Base-by-base conservation (phyloP, 2,888 invertebrate genomes). In the Andrena dorsata region DNA sequence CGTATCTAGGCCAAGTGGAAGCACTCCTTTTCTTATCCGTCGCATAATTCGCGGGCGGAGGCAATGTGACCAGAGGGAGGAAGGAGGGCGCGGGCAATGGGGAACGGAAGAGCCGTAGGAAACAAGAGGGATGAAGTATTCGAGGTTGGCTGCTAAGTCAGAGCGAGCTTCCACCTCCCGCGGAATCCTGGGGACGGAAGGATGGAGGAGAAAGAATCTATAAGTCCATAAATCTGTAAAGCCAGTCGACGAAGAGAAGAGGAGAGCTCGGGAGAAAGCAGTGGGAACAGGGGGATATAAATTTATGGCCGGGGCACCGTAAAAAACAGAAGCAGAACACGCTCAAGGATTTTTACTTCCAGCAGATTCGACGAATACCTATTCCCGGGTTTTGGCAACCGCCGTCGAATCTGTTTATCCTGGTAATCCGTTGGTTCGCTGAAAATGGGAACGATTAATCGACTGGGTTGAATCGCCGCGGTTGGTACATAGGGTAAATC, bases 181-280 rank as follows among this genome's bases (percentile, higher is more conserved):
- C 65, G 70, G 66, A 73, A 74, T 86, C 61, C 79, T 28, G 63
- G 64, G 68, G 69, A 69, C 32, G 77, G 76, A 71, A 47, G 53
- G 75, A 80, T 79, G 86, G 85, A 87, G 87, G 84, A 86, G 87
- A 87, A 91, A 91, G 90, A 90, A 93, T 93, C 93, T 92, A 93
- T 93, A 92, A 93, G 91, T 91, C 91, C 91, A 91, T 93, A 93
- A 93, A 93, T 93, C 91, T 92, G 87, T 76, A 76, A 82, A 85
- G 83, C 74, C 73, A 66, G 79, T 41, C 58, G 66, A 60, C 56
- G 66, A 77, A 74, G 71, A 72, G 76, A 71, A 76, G 76, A 69
- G 60, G 71, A 76, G 61, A 64, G 77, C 73, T 63, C 69, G 60
- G 58, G 76, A 61, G 74, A 61, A 63, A 49, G 71, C 56, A 63